A percentile compares a stretch with the other conserved stretches of the same genome.
Evolutionary conservation across 2,797 vertebrate genomes (phyloP).

Genomic region (Steatocranus sp.): DNA sequence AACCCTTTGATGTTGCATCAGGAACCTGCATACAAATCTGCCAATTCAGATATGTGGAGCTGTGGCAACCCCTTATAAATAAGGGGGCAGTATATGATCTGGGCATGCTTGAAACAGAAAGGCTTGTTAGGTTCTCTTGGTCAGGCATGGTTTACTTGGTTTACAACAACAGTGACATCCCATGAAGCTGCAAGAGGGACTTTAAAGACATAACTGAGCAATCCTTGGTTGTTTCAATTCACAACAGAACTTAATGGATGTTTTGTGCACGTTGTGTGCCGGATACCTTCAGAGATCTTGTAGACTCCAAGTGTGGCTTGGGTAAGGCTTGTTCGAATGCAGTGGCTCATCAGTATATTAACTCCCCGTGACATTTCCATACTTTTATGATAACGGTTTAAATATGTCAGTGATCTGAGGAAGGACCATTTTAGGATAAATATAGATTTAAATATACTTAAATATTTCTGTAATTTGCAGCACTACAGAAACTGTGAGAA

Average conservation of each 20-base stretch:
- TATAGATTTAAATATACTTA: neutral
- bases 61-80: neutral
- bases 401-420: neutral
- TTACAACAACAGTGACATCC: neutral
- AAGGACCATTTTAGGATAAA: neutral
- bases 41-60: neutral
- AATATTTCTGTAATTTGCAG: neutral
- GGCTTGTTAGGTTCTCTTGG: neutral
- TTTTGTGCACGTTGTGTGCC: neutral
- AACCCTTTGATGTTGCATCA: neutral
- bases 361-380: neutral
- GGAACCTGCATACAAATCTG: neutral
- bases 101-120: neutral
- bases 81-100: neutral
- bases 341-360: neutral
- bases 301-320: neutral
- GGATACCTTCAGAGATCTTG: neutral
- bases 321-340: neutral
- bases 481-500: neutral
- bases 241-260: neutral
- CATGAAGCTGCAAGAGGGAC: neutral
- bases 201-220: neutral
- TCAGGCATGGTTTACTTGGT: neutral
- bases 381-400: neutral
- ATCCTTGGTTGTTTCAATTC: neutral